Evolutionary conservation across 2,888 invertebrate species (phyloP), one percentile per base, ranked within the genome.

Genomic region (Drosophila engyochracea): DNA sequence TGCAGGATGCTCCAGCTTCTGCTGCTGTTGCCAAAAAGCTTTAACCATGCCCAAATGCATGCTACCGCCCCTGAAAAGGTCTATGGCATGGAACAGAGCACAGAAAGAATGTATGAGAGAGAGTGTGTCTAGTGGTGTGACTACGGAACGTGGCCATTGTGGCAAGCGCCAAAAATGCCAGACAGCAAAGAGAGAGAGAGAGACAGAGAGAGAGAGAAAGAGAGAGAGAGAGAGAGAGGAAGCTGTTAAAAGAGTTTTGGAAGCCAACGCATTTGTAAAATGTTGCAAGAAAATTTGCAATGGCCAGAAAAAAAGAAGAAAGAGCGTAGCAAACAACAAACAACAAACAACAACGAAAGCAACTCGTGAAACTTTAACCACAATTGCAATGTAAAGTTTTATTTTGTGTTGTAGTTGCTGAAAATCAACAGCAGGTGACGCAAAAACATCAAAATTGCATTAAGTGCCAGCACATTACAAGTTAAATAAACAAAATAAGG

Each of bases 401-500:
- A 74, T 85, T 58, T 58, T 61, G 37, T 53, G 70, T 41, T 59
- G 54, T 67, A 53, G 53, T 58, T 39, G 28, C 19, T n/a, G 51
- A 62, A 75, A 77, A 79, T 77, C 68, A 80, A 60, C 74, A 72
- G 66, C 83, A 83, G 87, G 83, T 83, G 79, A 66, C 74, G 74
- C 72, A 70, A 68, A 82, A 89, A 86, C 83, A 86, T 79, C 72
- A 82, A 87, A 83, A 83, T 79, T 89, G 77, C 89, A 85, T 85
- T 89, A 89, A 86, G 76, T 76, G 85, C 60, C 73, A 52, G 47
- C 39, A 57, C 63, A 82, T 75, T 67, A 71, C 70, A 57, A 74
- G 30, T 61, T 67, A 47, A 49, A 37, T 31, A 58, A 70, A 53
- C 69, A 67, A 60, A 59, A 51, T 49, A 41, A 28, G 41, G 35